Evolutionary conservation across 2,888 invertebrate species (phyloP).

Genomic region (Dioctria linearis): DNA sequence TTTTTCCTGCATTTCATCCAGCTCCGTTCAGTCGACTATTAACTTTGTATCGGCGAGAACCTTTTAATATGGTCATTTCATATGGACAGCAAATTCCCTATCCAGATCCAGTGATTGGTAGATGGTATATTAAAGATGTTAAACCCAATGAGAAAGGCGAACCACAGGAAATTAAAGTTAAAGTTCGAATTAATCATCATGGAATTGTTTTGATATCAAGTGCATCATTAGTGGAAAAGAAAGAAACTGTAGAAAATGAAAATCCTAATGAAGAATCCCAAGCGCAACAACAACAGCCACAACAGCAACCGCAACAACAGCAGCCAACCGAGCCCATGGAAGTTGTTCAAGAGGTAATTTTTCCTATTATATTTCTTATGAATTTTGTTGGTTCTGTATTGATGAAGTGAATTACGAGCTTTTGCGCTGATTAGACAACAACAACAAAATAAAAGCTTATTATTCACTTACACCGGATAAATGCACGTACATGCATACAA

Average conservation of each 20-base stretch:
- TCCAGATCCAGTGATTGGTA: conserved; percentile 85
- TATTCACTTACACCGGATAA: no score
- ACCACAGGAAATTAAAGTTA: conserved; percentile 95
- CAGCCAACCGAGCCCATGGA: conserved; percentile 71
- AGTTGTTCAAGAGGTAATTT: conserved; percentile 61
- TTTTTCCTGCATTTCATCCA: conserved; percentile 89
- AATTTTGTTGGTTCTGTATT: conserved; percentile 49
- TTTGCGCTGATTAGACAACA: neutral
- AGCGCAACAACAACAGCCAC: conserved; percentile 65
- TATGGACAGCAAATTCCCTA: conserved; percentile 85
- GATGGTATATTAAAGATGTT: conserved; percentile 86
- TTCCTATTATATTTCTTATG: conserved; percentile 15
- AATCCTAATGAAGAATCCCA: conserved; percentile 60
- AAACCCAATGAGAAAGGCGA: conserved; percentile 91
- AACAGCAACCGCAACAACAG: conserved; percentile 67
- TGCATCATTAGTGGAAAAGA: conserved; percentile 87
- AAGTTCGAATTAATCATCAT: conserved; percentile 93
- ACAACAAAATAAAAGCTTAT: no score
- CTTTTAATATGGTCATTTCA: conserved; percentile 88
- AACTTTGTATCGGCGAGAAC: conserved; percentile 91
- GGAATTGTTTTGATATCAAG: conserved; percentile 92
- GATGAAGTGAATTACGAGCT: conserved; percentile 29
- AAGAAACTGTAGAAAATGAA: conserved; percentile 68
- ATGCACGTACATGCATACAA: no score
- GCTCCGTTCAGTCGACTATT: conserved; percentile 96